Base-by-base conservation (phyloP, 2,113 vertebrate genomes). In the Etheostoma spectabile region DNA sequence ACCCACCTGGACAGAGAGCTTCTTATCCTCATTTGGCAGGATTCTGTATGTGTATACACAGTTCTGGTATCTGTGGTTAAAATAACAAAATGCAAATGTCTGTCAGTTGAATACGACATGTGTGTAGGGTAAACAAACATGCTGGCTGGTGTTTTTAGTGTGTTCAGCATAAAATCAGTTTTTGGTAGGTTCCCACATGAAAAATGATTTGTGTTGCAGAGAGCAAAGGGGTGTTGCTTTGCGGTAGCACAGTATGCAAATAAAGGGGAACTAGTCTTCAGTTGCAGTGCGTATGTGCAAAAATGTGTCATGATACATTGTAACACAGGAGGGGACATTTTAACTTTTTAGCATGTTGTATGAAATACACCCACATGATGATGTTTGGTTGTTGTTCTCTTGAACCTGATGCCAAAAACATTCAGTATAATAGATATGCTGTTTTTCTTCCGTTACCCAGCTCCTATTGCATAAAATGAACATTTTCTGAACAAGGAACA, bases 1-100 rank as follows among this genome's bases (percentile, higher is more conserved):
- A 81, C 96, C 94, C 91, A 99, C 98, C 97, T 99, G 97, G 38
- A 99, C 97, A 45, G 97, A 98, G 42, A 99, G 95, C 80, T 96
- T 96, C 33, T 96, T 97, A 1, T 99, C 97, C 66, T 97, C 97
- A 80, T 97, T 98, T 0, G 97, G 97, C 84, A 99, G 95, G 86
- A 99, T 99, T 88, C 98, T 96, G 92, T 99, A 99, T 0, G 98
- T 99, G 89, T 99, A 98, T 72, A 99, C 97, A 0, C 97, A 97
- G 35, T 97, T 98, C 91, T 95, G 96, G 92, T 90, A 97, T 92
- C 98, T 99, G 95, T n/a, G 53, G 61, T 71, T 22, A 38, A 60
- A 82, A 82, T 24, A 66, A 77, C 48, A 65, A 80, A 52, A 84
- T 80, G 73, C 70, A 85, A 87, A 90, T 82, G 21, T 80, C 1